Conservation (phyloP, 2,797 vertebrate species). For the Megalops cyprinoides region DNA sequence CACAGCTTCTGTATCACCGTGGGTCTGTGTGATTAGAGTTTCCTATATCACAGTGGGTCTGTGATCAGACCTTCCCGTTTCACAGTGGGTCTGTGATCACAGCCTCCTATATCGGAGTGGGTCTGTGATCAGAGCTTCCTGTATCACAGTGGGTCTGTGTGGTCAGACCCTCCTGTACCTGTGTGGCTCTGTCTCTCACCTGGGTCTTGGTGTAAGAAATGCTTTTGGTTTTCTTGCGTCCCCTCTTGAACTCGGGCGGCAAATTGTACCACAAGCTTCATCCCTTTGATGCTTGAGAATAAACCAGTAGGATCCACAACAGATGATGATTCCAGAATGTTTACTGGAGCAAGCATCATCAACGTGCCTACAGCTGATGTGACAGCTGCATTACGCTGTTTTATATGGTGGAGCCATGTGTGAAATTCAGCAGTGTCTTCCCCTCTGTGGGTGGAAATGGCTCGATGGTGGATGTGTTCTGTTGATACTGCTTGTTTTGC, state of each 20-base stretch:
- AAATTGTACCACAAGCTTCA: background rate
- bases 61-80: no score
- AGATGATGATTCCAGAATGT: background rate
- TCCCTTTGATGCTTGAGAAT: background rate
- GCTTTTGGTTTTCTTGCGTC: background rate
- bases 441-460: background rate
- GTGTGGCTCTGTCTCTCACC: no score
- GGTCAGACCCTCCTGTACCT: no score
- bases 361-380: background rate
- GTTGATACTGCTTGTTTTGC: background rate
- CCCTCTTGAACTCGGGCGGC: background rate
- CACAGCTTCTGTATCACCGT: no score
- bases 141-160: no score
- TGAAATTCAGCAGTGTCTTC: background rate
- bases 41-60: no score
- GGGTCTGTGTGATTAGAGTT: no score
- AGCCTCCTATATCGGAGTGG: no score
- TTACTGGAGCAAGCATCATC: background rate
- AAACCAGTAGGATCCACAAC: background rate
- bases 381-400: background rate
- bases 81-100: no score
- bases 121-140: no score
- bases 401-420: background rate
- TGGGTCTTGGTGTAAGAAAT: background rate
- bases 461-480: background rate